Evolutionary conservation across 1,140 invertebrate genomes (phyloP).

Genomic region (Lepidurus arcticus): DNA sequence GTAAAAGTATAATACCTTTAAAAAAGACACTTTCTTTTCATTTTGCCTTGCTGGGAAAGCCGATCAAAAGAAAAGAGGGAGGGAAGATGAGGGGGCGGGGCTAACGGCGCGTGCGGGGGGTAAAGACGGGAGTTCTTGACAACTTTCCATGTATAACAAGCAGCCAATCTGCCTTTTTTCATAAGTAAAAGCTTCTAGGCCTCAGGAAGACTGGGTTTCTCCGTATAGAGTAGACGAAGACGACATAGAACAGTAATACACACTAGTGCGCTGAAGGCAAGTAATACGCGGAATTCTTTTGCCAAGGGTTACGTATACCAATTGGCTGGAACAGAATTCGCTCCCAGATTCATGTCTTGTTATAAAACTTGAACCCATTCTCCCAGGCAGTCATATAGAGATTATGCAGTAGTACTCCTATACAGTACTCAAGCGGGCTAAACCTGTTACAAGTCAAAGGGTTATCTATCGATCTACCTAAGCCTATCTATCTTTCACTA

Average conservation of each 20-base stretch:
- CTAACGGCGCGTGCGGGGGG: neutral
- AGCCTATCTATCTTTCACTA: neutral
- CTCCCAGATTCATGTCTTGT: too few relatives aligned
- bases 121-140: neutral
- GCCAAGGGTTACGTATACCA: too few relatives aligned
- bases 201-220: neutral
- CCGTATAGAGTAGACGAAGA: too few relatives aligned
- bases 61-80: neutral
- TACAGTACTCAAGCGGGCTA: too few relatives aligned
- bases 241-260: too few relatives aligned
- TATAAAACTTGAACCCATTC: too few relatives aligned
- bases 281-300: too few relatives aligned
- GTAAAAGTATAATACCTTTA: neutral
- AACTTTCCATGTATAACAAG: constrained; percentile 3
- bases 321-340: too few relatives aligned
- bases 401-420: too few relatives aligned
- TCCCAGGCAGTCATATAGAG: neutral
- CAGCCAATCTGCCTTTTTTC: neutral
- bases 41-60: neutral
- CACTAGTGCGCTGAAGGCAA: too few relatives aligned
- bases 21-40: neutral
- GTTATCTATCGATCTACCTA: neutral
- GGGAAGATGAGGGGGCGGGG: neutral
- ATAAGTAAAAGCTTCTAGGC: neutral
- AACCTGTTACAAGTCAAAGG: too few relatives aligned